Evolutionary conservation across 2,888 invertebrate species (phyloP).

Genomic region (Galerucella pusilla): DNA sequence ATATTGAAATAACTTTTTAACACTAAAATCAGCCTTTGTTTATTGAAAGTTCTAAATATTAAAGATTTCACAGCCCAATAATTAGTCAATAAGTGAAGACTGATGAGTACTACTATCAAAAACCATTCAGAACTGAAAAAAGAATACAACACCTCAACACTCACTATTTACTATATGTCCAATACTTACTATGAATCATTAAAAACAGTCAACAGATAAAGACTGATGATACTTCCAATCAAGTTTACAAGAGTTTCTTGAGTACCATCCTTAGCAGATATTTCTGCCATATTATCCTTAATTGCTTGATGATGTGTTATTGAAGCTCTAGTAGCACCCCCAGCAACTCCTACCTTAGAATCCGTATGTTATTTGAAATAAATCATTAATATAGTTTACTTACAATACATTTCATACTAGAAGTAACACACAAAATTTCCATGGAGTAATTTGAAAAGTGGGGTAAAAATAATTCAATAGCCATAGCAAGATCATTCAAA

Average conservation of each 20-base stretch:
- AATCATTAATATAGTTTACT: constrained; percentile 64
- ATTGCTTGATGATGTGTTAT: constrained; percentile 94
- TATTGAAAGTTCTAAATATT: constrained; percentile 83
- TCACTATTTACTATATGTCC: neutral
- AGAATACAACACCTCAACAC: constrained; percentile 11
- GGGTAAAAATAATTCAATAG: constrained; percentile 84
- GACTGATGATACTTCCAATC: constrained; percentile 82
- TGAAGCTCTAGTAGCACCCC: constrained; percentile 92
- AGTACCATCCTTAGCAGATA: constrained; percentile 93
- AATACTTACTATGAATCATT: constrained; percentile 67
- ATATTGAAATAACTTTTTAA: constrained; percentile 75
- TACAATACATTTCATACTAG: constrained; percentile 86
- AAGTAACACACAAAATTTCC: constrained; percentile 77
- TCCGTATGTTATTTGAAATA: neutral
- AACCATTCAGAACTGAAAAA: constrained; percentile 75
- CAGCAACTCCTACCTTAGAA: constrained; percentile 68
- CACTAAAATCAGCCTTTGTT: constrained; percentile 77
- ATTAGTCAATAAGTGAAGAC: constrained; percentile 87
- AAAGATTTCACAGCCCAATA: constrained; percentile 87
- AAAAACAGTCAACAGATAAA: constrained; percentile 78
- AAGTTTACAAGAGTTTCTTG: constrained; percentile 97
- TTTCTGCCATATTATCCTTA: constrained; percentile 92
- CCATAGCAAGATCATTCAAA: constrained; percentile 90
- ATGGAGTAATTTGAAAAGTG: constrained; percentile 72
- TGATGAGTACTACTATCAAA: constrained; percentile 80